A percentile compares a stretch with the other conserved stretches of the same genome.
These are phyloP conservation scores for Siphlonurus alternatus DNA, from an alignment of 2,888 invertebrate species.

Conservation along the genomic window DNA sequence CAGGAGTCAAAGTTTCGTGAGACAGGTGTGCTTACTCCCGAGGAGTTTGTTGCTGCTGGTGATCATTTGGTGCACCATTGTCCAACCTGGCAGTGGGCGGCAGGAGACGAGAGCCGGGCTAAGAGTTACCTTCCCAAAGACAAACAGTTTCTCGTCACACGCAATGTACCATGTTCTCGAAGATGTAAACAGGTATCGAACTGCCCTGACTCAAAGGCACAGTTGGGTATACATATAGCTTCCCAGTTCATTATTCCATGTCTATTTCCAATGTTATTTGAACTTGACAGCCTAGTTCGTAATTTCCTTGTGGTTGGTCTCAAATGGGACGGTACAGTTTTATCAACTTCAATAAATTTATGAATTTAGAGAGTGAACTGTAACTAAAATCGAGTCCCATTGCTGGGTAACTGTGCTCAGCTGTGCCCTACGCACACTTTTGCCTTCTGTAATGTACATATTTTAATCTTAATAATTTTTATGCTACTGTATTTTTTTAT, in stretches of 20 bases:
- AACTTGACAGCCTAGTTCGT: too few relatives aligned
- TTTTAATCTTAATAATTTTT: too few relatives aligned
- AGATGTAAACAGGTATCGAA: constrained; percentile 71
- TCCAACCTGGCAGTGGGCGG: constrained; percentile 98
- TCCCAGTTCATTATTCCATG: too few relatives aligned
- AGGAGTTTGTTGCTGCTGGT: constrained; percentile 97
- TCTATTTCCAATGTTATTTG: too few relatives aligned
- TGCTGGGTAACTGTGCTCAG: too few relatives aligned
- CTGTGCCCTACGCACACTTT: too few relatives aligned
- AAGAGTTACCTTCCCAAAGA: constrained; percentile 83
- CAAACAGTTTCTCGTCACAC: constrained; percentile 93
- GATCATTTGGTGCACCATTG: constrained; percentile 98
- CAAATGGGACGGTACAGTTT: too few relatives aligned
- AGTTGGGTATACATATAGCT: too few relatives aligned
- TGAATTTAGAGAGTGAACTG: too few relatives aligned
- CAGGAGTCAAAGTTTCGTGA: constrained; percentile 95
- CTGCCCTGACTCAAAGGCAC: not conserved
- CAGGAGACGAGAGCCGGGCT: constrained; percentile 75
- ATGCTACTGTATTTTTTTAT: constrained; percentile 16
- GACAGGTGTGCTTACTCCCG: constrained; percentile 95
- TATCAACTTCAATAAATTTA: too few relatives aligned
- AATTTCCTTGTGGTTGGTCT: too few relatives aligned
- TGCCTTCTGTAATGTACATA: not conserved
- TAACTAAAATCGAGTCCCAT: too few relatives aligned
- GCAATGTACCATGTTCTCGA: constrained; percentile 92